These are phyloP conservation scores for Sussaba pulchella DNA, from an alignment of 2,888 invertebrate genomes.

Conservation along the genomic window DNA sequence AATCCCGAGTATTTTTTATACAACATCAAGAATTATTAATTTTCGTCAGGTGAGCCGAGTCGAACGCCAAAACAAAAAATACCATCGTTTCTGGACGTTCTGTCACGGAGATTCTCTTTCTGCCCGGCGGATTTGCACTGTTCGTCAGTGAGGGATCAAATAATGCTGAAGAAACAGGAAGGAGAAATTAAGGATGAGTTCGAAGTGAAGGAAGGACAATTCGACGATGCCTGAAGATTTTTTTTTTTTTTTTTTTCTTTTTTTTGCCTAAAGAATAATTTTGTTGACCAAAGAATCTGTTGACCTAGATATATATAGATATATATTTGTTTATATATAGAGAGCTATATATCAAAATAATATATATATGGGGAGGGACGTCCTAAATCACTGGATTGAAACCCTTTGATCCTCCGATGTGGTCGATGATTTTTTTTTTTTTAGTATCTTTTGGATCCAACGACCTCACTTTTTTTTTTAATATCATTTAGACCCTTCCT, in stretches of 20 bases:
- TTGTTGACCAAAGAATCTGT: constrained; percentile 15
- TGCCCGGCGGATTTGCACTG: constrained; percentile 72
- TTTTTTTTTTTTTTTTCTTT: too few species aligned
- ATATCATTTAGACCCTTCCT: too few species aligned
- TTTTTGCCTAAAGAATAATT: not conserved
- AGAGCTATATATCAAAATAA: too few species aligned
- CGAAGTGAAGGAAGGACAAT: constrained; percentile 72
- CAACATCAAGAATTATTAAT: not conserved
- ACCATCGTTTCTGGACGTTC: constrained; percentile 25
- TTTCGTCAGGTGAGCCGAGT: constrained; percentile 9
- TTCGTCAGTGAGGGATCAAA: constrained; percentile 44
- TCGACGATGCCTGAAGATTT: constrained; percentile 71
- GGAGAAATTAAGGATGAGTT: constrained; percentile 16
- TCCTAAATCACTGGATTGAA: too few species aligned
- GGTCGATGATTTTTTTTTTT: too few species aligned
- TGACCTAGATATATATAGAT: too few species aligned
- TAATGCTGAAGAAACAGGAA: constrained; percentile 55
- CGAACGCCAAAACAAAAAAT: not conserved
- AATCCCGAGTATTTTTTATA: not conserved
- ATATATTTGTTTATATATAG: too few species aligned
- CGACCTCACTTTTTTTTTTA: too few species aligned
- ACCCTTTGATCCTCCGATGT: too few species aligned
- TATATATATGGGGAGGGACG: too few species aligned
- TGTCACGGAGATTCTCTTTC: constrained; percentile 43
- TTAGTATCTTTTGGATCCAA: too few species aligned